A percentile compares a stretch with the other conserved stretches of the same genome.
These are phyloP conservation scores for Petrosia ficiformis DNA, from an alignment of 37 sponge, comb jelly and placozoan genomes.

Conservation along the genomic window DNA sequence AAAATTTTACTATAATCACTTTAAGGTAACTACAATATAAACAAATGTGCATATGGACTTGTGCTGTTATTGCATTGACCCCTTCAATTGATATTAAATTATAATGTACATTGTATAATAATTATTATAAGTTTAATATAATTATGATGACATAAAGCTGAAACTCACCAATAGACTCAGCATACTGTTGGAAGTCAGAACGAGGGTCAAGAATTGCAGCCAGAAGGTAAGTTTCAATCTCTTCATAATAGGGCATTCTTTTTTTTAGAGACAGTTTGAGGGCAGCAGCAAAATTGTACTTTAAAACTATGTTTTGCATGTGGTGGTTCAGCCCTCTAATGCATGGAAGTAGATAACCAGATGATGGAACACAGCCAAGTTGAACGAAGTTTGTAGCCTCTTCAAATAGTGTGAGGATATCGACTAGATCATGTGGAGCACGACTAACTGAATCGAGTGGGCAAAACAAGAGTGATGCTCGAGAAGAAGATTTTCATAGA, in stretches of 20 bases:
- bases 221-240: neutral
- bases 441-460: constrained; percentile 11
- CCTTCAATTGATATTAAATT: too few relatives aligned
- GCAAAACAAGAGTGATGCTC: constrained; percentile 20
- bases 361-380: neutral
- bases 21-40: too few relatives aligned
- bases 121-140: too few relatives aligned
- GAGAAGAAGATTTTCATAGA: neutral
- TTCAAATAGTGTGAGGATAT: constrained; percentile 13
- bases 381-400: constrained; percentile 17
- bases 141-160: too few relatives aligned
- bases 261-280: neutral
- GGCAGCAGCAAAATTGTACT: neutral
- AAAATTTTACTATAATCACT: too few relatives aligned
- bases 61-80: too few relatives aligned
- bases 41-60: too few relatives aligned
- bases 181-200: too few relatives aligned
- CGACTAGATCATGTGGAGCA: constrained; percentile 8
- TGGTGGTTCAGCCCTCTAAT: neutral
- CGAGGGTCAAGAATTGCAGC: constrained; percentile 11
- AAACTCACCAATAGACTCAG: too few relatives aligned
- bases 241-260: neutral
- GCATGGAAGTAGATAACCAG: constrained; percentile 9
- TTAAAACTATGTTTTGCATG: neutral
- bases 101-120: too few relatives aligned